A percentile compares a stretch with the other conserved stretches of the same genome.
Evolutionary conservation across 2,797 vertebrate species (phyloP).

Genomic region (Phoebastria nigripes): DNA sequence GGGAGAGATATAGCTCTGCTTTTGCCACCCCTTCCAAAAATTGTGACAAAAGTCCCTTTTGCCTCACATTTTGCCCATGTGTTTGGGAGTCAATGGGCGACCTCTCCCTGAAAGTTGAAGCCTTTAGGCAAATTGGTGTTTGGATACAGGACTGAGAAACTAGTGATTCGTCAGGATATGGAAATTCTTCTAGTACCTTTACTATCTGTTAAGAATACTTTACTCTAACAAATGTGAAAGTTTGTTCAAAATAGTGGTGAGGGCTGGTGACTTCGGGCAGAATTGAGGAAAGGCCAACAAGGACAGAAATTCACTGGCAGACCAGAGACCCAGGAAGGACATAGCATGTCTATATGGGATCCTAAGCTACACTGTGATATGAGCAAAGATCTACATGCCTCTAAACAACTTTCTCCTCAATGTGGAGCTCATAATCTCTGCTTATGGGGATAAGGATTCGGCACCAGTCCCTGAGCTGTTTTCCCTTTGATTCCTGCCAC

Average conservation of each 20-base stretch:
- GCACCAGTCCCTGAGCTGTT: neutral
- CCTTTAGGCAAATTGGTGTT: neutral
- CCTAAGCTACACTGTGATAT: neutral
- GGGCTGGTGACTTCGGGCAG: neutral
- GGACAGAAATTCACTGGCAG: neutral
- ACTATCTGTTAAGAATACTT: neutral
- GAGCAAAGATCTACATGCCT: neutral
- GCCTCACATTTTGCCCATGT: neutral
- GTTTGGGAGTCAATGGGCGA: neutral
- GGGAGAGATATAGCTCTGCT: neutral
- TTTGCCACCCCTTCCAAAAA: neutral
- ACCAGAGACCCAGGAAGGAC: neutral
- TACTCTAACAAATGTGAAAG: neutral
- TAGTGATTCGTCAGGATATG: neutral
- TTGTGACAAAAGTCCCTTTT: neutral
- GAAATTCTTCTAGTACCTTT: neutral
- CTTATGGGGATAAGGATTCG: neutral
- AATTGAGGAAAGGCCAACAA: neutral
- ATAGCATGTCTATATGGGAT: fast-evolving
- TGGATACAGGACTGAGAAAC: neutral
- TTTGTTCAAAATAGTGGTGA: neutral
- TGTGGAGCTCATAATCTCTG: neutral
- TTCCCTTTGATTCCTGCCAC: neutral
- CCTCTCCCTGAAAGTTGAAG: neutral
- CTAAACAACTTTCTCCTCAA: neutral